Evolutionary conservation across 2,888 invertebrate species (phyloP).

Genomic region (Fabriciana adippe): DNA sequence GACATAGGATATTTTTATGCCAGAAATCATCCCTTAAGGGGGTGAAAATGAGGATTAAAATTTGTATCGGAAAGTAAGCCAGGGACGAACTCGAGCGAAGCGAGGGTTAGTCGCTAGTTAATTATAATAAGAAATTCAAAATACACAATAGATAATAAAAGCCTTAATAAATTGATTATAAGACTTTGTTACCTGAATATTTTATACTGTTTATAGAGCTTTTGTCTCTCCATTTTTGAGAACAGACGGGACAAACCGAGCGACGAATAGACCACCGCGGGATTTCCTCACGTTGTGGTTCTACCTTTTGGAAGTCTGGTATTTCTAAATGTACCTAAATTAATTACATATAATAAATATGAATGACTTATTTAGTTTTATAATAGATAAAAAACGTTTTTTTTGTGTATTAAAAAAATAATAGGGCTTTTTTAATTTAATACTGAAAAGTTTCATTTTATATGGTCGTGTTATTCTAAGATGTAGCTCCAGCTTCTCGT

Average conservation of each 20-base stretch:
- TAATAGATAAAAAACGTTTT: background rate
- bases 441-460: too few relatives aligned
- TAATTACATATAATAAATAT: constrained; percentile 2
- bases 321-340: constrained; percentile 57
- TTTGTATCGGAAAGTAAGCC: too few relatives aligned
- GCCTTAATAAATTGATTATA: background rate
- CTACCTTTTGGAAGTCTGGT: constrained; percentile 60
- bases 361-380: background rate
- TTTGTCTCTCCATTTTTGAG: constrained; percentile 73
- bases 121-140: too few relatives aligned
- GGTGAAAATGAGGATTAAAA: too few relatives aligned
- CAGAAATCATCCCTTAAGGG: too few relatives aligned
- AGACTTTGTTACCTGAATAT: constrained; percentile 59
- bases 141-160: background rate
- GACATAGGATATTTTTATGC: too few relatives aligned
- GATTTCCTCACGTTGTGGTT: constrained; percentile 47
- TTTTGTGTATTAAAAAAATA: too few relatives aligned
- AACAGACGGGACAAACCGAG: constrained; percentile 74
- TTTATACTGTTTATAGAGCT: constrained; percentile 65
- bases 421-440: too few relatives aligned
- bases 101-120: too few relatives aligned
- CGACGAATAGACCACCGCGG: constrained; percentile 74
- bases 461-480: too few relatives aligned
- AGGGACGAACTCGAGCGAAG: too few relatives aligned
- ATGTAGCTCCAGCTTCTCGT: too few relatives aligned